Base-by-base conservation (phyloP, 2,797 vertebrate genomes). In the Psittacula derbiana region DNA sequence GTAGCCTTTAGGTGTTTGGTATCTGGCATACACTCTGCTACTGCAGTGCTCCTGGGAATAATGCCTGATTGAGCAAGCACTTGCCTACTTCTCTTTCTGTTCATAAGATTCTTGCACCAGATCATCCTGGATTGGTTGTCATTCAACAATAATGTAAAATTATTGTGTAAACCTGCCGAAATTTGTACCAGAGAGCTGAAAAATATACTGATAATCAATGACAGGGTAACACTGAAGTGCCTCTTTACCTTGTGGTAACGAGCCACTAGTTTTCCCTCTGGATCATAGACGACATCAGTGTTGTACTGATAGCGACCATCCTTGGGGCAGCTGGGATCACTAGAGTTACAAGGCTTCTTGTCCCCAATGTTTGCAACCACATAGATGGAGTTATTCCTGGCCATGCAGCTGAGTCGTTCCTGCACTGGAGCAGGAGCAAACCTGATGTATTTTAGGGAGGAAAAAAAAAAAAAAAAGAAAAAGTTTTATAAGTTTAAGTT, bases 181-280 rank as follows among this genome's bases (percentile, higher is more conserved):
- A 61, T 6, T 40, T 11, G 20, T 75, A 31, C 27, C 31, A 72
- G 53, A 83, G 28, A 83, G 5, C n/a, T 65, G 8, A 89, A 57
- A 60, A 61, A 12, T 17, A 25, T 7, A 60, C 12, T 64, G 24
- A 49, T 19, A 44, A 52, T 62, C 27, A 92, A 33, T 38, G 24
- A 60, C 16, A 82, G 13, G 28, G 27, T 83, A 61, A 49, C 70
- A 40, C 18, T 44, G 49, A 50, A 69, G 25, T 16, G 8, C 2
- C 8, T 70, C 21, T 74, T 94, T 82, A 98, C 98, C 97, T 98
- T 98, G 53, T 98, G 98, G 66, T 98, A 98, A 8, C 98, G 97
- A 55, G 98, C 98, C 82, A 98, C 94, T 60, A 98, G 78, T 67
- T 97, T 98, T 17, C 98, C 98, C 18, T 97, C 70, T 4, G 95